Percentiles rank a stretch among this genome's conserved stretches.
phyloP scores from a whole-genome alignment of 2,888 invertebrate genomes.

The Torymus auratus region DNA sequence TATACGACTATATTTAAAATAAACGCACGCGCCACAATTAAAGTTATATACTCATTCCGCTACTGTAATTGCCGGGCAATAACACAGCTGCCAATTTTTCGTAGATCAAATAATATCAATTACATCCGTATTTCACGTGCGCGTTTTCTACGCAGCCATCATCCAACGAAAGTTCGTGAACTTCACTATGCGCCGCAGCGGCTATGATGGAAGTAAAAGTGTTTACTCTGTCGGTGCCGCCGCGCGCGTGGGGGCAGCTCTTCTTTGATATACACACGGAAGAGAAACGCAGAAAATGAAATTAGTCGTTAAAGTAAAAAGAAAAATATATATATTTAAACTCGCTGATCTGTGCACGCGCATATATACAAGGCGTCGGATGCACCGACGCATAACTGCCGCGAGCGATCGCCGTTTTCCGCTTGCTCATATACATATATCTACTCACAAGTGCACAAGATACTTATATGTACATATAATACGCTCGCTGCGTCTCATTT shows the following conservation, averaged over 20 bases:
- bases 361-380: neutral
- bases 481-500: constrained; percentile 7
- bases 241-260: neutral
- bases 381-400: neutral
- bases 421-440: too few species aligned
- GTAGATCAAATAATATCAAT: too few species aligned
- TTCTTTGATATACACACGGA: constrained; percentile 6
- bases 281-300: constrained; percentile 39
- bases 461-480: too few species aligned
- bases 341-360: constrained; percentile 1
- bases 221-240: too few species aligned
- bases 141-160: too few species aligned
- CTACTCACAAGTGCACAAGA: too few species aligned
- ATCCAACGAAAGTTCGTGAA: constrained; percentile 9
- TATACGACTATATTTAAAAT: too few species aligned
- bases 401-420: constrained; percentile 9
- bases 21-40: too few species aligned
- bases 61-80: too few species aligned
- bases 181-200: neutral
- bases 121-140: too few species aligned
- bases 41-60: too few species aligned
- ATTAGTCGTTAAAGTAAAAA: constrained; percentile 28
- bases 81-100: too few species aligned
- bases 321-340: constrained; percentile 10
- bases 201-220: constrained; percentile 35